A percentile compares a stretch with the other conserved stretches of the same genome.
phyloP scores from a whole-genome alignment of 2,888 invertebrate species.

The Melolontha melolontha region DNA sequence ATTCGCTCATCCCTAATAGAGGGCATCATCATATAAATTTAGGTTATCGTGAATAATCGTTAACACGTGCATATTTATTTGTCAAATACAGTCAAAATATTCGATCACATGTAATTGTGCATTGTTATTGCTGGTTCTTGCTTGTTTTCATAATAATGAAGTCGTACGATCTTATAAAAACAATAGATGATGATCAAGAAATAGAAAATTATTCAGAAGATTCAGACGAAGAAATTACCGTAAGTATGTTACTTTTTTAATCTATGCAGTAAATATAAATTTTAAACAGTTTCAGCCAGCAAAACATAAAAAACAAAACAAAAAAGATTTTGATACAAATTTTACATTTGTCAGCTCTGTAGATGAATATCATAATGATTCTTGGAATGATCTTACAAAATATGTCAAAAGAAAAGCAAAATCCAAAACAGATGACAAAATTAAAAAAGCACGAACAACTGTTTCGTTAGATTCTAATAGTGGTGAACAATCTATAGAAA shows the following conservation, averaged over 20 bases:
- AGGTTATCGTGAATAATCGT: too few species aligned
- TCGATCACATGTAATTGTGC: too few species aligned
- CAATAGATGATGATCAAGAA: constrained; percentile 86
- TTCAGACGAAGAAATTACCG: constrained; percentile 85
- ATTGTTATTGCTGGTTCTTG: too few species aligned
- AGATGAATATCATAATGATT: constrained; percentile 84
- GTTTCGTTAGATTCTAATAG: constrained; percentile 57
- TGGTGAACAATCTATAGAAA: constrained; percentile 66
- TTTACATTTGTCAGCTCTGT: constrained; percentile 85
- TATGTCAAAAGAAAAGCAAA: constrained; percentile 85
- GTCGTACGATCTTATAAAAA: constrained; percentile 72
- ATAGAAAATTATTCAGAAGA: constrained; percentile 84
- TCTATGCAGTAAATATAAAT: neutral
- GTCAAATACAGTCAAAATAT: too few species aligned
- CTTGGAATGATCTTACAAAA: constrained; percentile 84
- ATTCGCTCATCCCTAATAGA: too few species aligned
- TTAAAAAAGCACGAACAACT: constrained; percentile 69
- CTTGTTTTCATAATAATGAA: neutral
- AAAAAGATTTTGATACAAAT: constrained; percentile 82
- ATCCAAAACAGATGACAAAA: constrained; percentile 87
- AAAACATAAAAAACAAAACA: constrained; percentile 75
- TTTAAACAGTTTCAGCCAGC: constrained; percentile 81
- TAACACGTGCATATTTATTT: too few species aligned
- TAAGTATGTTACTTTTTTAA: constrained; percentile 60
- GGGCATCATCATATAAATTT: too few species aligned